A percentile compares a stretch with the other conserved stretches of the same genome.
Evolutionary conservation across 2,113 vertebrate genomes (phyloP).

Genomic region (Pardalotus punctatus): DNA sequence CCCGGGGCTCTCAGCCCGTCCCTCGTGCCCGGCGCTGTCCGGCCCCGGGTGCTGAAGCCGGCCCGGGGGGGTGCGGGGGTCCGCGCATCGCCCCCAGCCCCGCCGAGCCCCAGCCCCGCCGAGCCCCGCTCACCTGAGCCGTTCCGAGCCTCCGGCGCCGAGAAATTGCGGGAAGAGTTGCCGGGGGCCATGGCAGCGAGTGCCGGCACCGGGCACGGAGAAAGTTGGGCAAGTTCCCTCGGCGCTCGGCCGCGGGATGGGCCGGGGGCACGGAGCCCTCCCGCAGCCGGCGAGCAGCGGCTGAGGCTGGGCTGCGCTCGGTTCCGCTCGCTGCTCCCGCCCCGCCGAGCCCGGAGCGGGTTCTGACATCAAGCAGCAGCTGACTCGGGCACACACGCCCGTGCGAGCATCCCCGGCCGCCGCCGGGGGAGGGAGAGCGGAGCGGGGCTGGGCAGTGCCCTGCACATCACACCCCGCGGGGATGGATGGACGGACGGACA

Average conservation of each 20-base stretch:
- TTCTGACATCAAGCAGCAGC: slow-evolving; percentile 51
- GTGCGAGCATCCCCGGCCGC: neutral
- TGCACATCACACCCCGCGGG: neutral
- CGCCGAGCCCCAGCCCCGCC: neutral
- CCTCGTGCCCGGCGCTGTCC: slow-evolving; percentile 2
- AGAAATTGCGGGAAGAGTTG: slow-evolving; percentile 53
- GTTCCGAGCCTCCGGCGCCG: slow-evolving; percentile 29
- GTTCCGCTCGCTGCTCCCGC: neutral
- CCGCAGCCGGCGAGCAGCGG: neutral
- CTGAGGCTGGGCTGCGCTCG: neutral
- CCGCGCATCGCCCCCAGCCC: no score
- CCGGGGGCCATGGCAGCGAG: slow-evolving; percentile 5
- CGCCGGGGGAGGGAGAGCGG: neutral
- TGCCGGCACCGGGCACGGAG: neutral
- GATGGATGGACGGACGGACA: neutral
- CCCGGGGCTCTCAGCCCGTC: accelerated
- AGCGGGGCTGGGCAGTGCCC: neutral
- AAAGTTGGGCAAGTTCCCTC: neutral
- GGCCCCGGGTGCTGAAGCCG: neutral
- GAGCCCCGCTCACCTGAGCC: slow-evolving; percentile 36
- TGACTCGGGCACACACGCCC: neutral
- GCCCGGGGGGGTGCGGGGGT: neutral
- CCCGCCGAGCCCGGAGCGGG: neutral
- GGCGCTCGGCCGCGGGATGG: neutral
- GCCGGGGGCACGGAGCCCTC: neutral